phyloP scores from a whole-genome alignment of 2,888 invertebrate genomes.

The Adela reaumurella region DNA sequence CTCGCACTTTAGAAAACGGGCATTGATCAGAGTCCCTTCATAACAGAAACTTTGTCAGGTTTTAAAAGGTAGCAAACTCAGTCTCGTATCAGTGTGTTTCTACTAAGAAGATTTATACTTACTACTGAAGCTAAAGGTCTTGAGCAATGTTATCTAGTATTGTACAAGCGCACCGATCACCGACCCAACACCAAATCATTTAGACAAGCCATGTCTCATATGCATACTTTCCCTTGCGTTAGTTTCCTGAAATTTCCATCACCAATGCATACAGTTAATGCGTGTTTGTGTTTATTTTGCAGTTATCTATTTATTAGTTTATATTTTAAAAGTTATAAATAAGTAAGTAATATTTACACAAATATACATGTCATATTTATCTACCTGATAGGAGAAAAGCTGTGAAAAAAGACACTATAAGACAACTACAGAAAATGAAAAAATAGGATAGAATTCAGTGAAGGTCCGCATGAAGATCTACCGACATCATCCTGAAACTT shows the following conservation, averaged over 20 bases:
- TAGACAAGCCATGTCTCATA: not conserved
- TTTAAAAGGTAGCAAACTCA: conserved; percentile 28
- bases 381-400: conserved; percentile 50
- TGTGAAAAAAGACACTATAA: conserved; percentile 43
- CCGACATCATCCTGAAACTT: conserved; percentile 53
- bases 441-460: conserved; percentile 32
- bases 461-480: conserved; percentile 48
- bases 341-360: conserved; percentile 32
- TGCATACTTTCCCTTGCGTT: not conserved
- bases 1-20: too few relatives aligned
- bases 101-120: not conserved
- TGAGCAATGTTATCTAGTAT: not conserved
- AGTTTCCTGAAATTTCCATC: not conserved
- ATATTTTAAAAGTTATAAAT: conserved; percentile 9
- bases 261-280: not conserved
- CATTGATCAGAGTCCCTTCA: too few relatives aligned
- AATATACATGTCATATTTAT: conserved; percentile 35
- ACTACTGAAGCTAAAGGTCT: not conserved
- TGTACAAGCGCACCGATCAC: not conserved
- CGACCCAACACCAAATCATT: not conserved
- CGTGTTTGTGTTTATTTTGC: not conserved
- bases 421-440: conserved; percentile 45
- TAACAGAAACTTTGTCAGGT: too few relatives aligned
- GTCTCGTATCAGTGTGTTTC: conserved; percentile 46
- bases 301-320: too few relatives aligned